Evolutionary conservation across 2,113 vertebrate species (phyloP), one percentile per base, ranked within the genome.

Genomic region (Regulus satrapa): DNA sequence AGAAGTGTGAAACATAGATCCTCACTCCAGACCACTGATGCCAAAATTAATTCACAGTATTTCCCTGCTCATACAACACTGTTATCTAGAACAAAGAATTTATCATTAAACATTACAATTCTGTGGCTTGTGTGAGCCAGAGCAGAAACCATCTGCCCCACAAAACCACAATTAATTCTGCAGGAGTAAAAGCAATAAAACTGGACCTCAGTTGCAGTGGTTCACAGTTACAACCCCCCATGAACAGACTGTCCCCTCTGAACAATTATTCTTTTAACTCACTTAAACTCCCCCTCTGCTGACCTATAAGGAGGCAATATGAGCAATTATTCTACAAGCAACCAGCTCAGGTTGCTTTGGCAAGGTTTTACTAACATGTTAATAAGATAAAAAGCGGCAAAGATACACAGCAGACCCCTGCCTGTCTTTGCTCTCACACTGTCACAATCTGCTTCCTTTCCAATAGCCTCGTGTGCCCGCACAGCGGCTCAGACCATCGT

Each of bases 341-440:
- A 94, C 86, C 92, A 95, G 93, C 93, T 96, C 85, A 95, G 94
- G 95, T 95, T 96, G 92, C 96, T 92, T 80, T 96, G 92, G 95
- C 89, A 91, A 86, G 88, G 88, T 82, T 94, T 91, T 92, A 96
- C 92, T 95, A 97, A 97, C 93, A 94, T 71, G 88, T 88, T 97
- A 97, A 95, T 96, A 96, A 90, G 95, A 96, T 94, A 93, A 96
- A 96, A 93, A 96, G 95, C 10, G 92, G 90, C 93, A 78, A 77
- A 87, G 91, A 97, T 91, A 95, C 86, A 95, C 80, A 97, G 94
- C 95, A 96, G 93, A 95, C 83, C 95, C 88, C 69, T 9, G 93
- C 88, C 95, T 95, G 94, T 83, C 94, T 95, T 95, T 96, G 74
- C 93, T 96, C 92, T 94, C 76, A 6, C 74, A 85, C 85, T 96